Evolutionary conservation across 2,113 vertebrate species (phyloP).

Genomic region (Eurypyga helias): DNA sequence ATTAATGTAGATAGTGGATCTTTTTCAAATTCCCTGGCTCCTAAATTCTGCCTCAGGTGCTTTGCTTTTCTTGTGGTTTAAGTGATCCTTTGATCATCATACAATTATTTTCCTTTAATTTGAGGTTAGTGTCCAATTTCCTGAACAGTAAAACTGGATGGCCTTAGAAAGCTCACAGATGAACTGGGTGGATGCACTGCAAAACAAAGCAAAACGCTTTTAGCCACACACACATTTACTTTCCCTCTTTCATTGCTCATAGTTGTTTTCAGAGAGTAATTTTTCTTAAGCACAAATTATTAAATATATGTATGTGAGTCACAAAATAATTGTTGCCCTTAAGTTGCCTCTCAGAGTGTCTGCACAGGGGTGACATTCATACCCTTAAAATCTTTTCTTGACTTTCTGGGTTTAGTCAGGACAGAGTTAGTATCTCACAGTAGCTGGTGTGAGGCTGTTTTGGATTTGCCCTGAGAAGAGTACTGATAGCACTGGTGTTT

Average conservation of each 20-base stretch:
- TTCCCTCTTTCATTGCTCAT: neutral
- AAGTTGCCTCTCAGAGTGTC: neutral
- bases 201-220: neutral
- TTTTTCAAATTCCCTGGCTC: neutral
- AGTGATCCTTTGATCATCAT: neutral
- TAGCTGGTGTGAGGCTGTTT: too few species aligned
- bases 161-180: neutral
- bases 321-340: neutral
- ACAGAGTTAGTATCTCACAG: too few species aligned
- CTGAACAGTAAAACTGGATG: neutral
- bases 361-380: neutral
- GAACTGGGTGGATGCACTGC: neutral
- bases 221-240: neutral
- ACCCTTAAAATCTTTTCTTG: neutral
- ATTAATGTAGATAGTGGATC: neutral
- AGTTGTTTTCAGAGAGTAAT: neutral
- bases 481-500: too few species aligned
- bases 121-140: neutral
- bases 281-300: neutral
- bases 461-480: too few species aligned
- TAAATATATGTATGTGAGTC: neutral
- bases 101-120: neutral
- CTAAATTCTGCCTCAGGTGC: neutral
- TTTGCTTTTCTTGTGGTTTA: neutral
- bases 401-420: neutral